Conservation (phyloP, 53 echinoderm and acorn worm species). For the Paracentrotus lividus region DNA sequence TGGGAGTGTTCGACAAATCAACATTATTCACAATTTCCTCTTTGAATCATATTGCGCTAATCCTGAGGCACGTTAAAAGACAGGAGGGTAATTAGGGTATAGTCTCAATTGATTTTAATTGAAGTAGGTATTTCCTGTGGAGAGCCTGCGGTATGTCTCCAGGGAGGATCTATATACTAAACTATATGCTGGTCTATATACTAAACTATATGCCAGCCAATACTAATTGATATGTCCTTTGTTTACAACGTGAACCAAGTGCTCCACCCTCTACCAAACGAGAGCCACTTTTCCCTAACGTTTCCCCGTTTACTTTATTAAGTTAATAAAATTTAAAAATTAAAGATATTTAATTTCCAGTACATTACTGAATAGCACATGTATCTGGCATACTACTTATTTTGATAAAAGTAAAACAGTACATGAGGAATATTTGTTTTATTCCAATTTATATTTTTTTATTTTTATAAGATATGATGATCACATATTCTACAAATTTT, state of each 20-base stretch:
- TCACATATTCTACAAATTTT: neutral
- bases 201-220: neutral
- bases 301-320: constrained; percentile 14
- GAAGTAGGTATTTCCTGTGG: constrained; percentile 55
- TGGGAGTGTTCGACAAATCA: constrained; percentile 9
- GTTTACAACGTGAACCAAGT: neutral
- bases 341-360: too few relatives aligned
- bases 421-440: too few relatives aligned
- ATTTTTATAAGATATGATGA: too few relatives aligned
- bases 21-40: constrained; percentile 38
- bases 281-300: neutral
- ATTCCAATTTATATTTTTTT: too few relatives aligned
- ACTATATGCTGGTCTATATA: neutral
- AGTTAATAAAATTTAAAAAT: too few relatives aligned
- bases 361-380: too few relatives aligned
- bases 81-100: neutral
- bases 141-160: neutral
- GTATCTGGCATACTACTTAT: too few relatives aligned
- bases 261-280: neutral
- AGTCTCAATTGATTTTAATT: constrained; percentile 41
- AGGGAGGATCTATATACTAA: neutral
- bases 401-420: too few relatives aligned
- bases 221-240: constrained; percentile 47
- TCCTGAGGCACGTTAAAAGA: neutral
- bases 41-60: constrained; percentile 3